phyloP scores from a whole-genome alignment of 2,888 invertebrate genomes.

The Perizoma affinitatum region DNA sequence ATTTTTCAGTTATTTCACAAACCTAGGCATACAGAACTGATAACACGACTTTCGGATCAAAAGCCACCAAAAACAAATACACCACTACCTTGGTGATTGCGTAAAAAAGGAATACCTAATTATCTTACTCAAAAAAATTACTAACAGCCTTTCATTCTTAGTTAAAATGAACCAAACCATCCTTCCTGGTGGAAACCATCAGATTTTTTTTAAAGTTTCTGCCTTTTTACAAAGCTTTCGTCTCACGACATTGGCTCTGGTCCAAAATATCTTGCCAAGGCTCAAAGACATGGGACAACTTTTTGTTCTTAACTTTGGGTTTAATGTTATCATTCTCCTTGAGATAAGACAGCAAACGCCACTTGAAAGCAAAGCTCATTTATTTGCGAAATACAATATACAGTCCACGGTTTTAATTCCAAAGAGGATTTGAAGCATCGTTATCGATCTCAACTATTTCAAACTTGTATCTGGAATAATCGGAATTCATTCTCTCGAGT shows the following conservation, averaged over 20 bases:
- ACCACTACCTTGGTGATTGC: too few relatives aligned
- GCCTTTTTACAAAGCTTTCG: constrained; percentile 56
- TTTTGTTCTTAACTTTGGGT: constrained; percentile 66
- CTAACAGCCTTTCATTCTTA: constrained; percentile 34
- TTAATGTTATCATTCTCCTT: constrained; percentile 72
- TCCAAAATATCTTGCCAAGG: constrained; percentile 79
- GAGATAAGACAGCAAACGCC: constrained; percentile 79
- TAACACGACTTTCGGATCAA: too few relatives aligned
- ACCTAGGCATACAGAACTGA: too few relatives aligned
- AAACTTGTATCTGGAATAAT: neutral
- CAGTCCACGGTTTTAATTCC: constrained; percentile 62
- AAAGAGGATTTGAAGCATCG: constrained; percentile 46
- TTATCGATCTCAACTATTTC: constrained; percentile 3
- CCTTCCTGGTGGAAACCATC: constrained; percentile 27
- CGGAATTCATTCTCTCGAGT: neutral
- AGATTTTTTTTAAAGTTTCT: constrained; percentile 43
- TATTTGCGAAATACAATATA: constrained; percentile 65
- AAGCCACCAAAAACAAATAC: too few relatives aligned
- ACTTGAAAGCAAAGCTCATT: constrained; percentile 73
- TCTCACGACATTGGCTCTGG: constrained; percentile 66
- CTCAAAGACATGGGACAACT: constrained; percentile 75
- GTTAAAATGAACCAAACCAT: constrained; percentile 41
- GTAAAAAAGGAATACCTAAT: too few relatives aligned
- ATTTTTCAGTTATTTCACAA: too few relatives aligned
- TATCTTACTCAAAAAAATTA: neutral